Conservation (phyloP, 2,888 invertebrate species). For the Ophion ellenae region DNA sequence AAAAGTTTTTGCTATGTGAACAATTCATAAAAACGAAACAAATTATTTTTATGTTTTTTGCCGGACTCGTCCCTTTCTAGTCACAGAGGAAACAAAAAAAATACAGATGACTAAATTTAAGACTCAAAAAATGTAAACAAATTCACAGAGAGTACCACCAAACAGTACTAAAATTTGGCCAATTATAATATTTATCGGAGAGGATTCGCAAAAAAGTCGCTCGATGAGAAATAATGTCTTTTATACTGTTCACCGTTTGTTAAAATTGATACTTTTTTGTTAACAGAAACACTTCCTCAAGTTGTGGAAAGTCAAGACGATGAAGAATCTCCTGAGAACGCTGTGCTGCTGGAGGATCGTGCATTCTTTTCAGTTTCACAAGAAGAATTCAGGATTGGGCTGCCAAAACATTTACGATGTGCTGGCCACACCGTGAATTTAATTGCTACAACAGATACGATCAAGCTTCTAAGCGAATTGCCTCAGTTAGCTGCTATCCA, state of each 20-base stretch:
- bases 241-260: not conserved
- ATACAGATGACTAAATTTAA: too few species aligned
- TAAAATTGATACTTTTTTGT: not conserved
- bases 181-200: too few species aligned
- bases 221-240: too few species aligned
- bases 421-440: slow-evolving; percentile 16
- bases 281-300: not conserved
- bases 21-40: too few species aligned
- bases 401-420: slow-evolving; percentile 20
- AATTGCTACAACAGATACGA: not conserved
- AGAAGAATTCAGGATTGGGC: not conserved
- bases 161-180: too few species aligned
- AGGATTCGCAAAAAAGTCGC: too few species aligned
- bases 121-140: too few species aligned
- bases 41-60: too few species aligned
- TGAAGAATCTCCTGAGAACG: not conserved
- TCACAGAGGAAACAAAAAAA: too few species aligned
- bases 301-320: not conserved
- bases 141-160: too few species aligned
- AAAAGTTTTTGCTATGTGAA: too few species aligned
- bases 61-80: too few species aligned
- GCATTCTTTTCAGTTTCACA: not conserved
- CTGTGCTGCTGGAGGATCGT: not conserved
- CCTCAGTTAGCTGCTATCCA: not conserved
- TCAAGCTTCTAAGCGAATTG: not conserved